Percentiles rank a stretch among this genome's conserved stretches.
Conservation (phyloP, 2,113 vertebrate genomes). For the Tretioscincus oriximinensis region DNA sequence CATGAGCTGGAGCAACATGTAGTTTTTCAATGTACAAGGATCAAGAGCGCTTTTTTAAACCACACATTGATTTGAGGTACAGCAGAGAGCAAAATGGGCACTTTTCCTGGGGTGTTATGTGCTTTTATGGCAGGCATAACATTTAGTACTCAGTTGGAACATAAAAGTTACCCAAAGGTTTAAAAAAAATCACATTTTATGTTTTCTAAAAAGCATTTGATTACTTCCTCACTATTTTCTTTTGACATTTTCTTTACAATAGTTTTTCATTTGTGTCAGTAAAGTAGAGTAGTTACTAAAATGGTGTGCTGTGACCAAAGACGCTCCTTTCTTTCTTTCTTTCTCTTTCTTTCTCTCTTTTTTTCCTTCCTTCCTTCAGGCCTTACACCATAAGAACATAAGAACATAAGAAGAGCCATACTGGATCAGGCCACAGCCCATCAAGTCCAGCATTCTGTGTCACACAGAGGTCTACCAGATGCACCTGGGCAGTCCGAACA, state of each 20-base stretch:
- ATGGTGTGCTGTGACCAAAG: neutral
- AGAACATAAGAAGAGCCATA: no score
- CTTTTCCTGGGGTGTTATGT: fast-evolving
- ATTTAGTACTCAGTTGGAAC: neutral
- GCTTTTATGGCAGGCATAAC: slow-evolving; percentile 1
- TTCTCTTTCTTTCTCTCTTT: no score
- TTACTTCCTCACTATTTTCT: neutral
- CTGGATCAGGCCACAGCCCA: no score
- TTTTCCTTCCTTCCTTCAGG: no score
- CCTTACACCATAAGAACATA: no score
- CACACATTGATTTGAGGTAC: fast-evolving
- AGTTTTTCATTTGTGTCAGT: neutral
- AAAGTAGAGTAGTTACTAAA: neutral
- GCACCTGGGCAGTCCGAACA: no score
- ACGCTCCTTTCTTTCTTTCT: no score
- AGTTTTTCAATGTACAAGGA: slow-evolving; percentile 29
- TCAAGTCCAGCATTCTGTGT: no score
- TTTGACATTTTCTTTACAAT: neutral
- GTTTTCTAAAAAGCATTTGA: neutral
- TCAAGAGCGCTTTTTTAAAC: slow-evolving; percentile 20
- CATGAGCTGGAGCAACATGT: neutral
- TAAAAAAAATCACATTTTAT: neutral
- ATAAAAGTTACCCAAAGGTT: neutral
- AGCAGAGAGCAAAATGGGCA: neutral
- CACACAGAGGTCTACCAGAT: no score